Conservation (phyloP, 2,113 vertebrate genomes). For the Myiagra hebetior region DNA sequence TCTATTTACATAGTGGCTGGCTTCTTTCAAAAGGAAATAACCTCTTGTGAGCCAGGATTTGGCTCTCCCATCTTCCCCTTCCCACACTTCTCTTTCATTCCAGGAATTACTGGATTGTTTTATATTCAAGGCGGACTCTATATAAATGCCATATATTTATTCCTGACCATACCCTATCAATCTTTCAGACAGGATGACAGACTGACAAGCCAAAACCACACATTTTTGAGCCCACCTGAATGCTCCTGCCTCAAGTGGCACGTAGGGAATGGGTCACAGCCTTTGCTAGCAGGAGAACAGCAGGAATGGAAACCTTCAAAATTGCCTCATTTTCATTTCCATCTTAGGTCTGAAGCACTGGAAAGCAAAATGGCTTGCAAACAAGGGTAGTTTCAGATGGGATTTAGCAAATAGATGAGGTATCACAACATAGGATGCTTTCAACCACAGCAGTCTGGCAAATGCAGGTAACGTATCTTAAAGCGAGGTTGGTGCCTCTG, state of each 20-base stretch:
- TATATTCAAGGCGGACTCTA: not conserved
- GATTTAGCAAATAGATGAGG: not conserved
- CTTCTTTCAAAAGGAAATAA: not conserved
- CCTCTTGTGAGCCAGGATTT: not conserved
- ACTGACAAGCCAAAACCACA: not conserved
- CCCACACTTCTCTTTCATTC: not conserved
- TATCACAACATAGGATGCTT: not conserved
- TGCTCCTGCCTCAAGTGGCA: not conserved
- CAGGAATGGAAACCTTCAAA: not conserved
- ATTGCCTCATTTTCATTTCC: not conserved
- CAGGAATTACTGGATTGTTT: not conserved
- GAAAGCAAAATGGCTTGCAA: not conserved
- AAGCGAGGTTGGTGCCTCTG: not conserved
- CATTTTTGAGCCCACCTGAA: not conserved
- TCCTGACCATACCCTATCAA: not conserved
- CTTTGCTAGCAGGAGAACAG: not conserved
- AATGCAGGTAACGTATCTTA: not conserved
- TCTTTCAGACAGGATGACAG: not conserved
- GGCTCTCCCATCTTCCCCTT: not conserved
- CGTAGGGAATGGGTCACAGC: not conserved
- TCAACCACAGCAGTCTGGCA: not conserved
- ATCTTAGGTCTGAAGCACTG: not conserved
- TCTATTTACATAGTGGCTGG: not conserved
- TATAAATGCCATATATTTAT: not conserved
- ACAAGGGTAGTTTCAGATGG: not conserved